phyloP scores from a whole-genome alignment of 2,797 vertebrate genomes.

The Pachyuromys duprasi region DNA sequence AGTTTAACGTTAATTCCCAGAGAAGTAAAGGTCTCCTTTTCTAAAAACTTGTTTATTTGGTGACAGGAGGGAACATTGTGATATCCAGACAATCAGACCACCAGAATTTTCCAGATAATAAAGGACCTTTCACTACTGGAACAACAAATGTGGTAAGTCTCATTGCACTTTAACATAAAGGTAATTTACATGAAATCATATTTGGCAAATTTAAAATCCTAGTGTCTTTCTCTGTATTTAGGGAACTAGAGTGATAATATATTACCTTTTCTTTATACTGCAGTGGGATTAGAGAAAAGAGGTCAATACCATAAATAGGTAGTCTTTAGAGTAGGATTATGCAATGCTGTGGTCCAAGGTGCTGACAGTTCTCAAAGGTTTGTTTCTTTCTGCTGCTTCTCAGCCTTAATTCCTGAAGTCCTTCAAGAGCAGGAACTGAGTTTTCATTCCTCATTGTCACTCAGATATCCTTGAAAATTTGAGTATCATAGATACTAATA shows the following conservation, averaged over 20 bases:
- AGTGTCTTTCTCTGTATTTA: background rate
- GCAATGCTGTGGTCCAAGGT: too few species aligned
- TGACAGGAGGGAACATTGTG: too few species aligned
- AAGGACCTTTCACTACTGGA: background rate
- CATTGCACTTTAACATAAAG: background rate
- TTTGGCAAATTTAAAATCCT: background rate
- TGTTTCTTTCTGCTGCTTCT: background rate
- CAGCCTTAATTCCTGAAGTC: background rate
- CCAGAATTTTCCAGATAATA: background rate
- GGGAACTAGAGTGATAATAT: background rate
- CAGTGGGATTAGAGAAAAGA: background rate
- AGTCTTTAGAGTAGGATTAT: background rate
- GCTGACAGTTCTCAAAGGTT: background rate
- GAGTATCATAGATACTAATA: background rate
- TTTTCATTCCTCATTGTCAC: too few species aligned
- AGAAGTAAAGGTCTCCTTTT: too few species aligned
- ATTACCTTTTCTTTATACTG: slow-evolving; percentile 24
- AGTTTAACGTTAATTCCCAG: too few species aligned
- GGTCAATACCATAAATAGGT: background rate
- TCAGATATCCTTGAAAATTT: background rate
- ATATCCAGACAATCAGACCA: too few species aligned
- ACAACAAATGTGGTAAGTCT: background rate
- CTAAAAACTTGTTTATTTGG: too few species aligned
- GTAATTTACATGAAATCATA: background rate
- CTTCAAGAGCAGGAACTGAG: background rate